Evolutionary conservation across 2,888 invertebrate species (phyloP), one percentile per base, ranked within the genome.

Genomic region (Meliscaeva auricollis): DNA sequence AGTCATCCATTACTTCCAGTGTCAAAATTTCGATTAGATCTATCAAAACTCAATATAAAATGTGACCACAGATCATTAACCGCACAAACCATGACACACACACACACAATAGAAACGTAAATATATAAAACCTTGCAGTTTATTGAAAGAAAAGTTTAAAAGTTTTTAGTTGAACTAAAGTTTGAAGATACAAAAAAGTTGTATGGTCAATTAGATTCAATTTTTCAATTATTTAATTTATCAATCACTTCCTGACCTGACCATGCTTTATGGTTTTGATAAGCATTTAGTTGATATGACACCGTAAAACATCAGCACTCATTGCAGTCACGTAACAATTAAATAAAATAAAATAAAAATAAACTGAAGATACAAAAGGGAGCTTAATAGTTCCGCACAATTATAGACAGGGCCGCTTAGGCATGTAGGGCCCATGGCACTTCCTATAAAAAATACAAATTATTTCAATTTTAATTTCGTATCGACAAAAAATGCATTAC

Each of bases 241-340:
- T 74, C 78, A 83, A 83, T 83, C 69, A 83, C 83, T 83, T 83
- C 69, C 79, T 83, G 62, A 52, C 50, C 50, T 41, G 20, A 9
- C 38, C 9, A 38, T 26, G 2, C 4, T 26, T 26, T 26, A 26
- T 26, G 26, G 26, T 26, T 26, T 26, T 26, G 26, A 26, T 26
- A n/a, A n/a, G 26, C 26, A 26, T 26, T 26, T 41, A 32, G 35
- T 15, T 41, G 52, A 30, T 17, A 60, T 44, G 46, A 8, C 35
- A 75, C 44, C 11, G 11, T 54, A 26, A 58, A 54, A 38, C 30
- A 74, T 38, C 8, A 44, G 20, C 17, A 38, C 44, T 3, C 4
- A 70, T 7, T 22, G 38, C 13, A 62, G 9, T n/a, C 66, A 76
- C 58, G 50, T 11, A 52, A 48, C 20, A 20, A 2, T 48, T 46